Base-by-base conservation (phyloP, 2,113 vertebrate genomes). In the Rutilus rutilus region DNA sequence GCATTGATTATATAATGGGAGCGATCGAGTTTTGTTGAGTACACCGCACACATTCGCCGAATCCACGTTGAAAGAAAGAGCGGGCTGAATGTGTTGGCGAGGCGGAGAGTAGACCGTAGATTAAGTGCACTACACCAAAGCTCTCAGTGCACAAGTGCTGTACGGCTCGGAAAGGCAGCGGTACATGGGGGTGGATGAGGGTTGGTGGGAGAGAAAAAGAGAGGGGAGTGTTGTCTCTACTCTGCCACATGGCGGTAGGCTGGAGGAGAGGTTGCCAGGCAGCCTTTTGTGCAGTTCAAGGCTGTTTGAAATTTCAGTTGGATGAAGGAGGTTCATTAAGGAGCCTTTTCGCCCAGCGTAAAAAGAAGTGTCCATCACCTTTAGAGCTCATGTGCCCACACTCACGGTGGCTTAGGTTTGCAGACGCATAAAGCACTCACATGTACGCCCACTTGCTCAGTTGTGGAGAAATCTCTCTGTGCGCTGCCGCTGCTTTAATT, bases 311-410 rank as follows among this genome's bases (percentile, higher is more conserved):
- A 90, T 89, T 90, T 89, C 83, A 78, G 80, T n/a, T 76, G 83
- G 85, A 87, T 90, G 84, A 77, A 83, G 87, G 87, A 89, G 88
- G 87, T 92, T 93, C 88, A 91, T 94, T 92, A 92, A 87, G 86
- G 87, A 85, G 86, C 54, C 69, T 76, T 85, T 89, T 89, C 74
- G 42, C 52, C 42, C n/a, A 4, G 25, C 11, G 50, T 77, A 57
- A 92, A 91, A 87, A 87, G 76, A 89, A 4, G 80, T 85, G 86
- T 88, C 83, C 27, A 57, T 91, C 85, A 87, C 78, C 83, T 85
- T 59, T 69, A 84, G 86, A 84, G 82, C 42, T 19, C 50, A 54
- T 78, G 64, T 78, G 73, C 86, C 62, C 78, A 83, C 74, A 85
- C 33, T 80, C 65, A 83, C 45, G n/a, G 71, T 76, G 69, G 52